Base-by-base conservation (phyloP, 2,113 vertebrate species). In the Pseudopipra pipra region DNA sequence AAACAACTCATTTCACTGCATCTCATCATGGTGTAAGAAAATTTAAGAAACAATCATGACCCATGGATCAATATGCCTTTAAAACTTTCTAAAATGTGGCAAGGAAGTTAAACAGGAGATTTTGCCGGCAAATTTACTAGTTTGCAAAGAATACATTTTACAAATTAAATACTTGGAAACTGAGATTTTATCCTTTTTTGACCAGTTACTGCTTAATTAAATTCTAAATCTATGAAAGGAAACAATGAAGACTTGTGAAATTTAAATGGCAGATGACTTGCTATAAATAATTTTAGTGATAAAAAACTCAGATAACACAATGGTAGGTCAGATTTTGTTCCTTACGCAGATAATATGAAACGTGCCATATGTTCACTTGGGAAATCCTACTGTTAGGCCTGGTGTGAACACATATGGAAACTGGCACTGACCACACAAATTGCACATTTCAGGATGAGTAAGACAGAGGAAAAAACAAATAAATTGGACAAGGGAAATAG, bases 331-430 rank as follows among this genome's bases (percentile, higher is more conserved):
- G 62, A 74, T 59, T 77, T 84, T 85, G 11, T 28, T 94, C 46
- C 49, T 71, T 44, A 78, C n/a, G 61, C 24, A 49, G 41, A 65
- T n/a, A 75, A 6, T 41, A 89, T 66, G 87, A 95, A 91, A 90
- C 47, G 30, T 47, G 75, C 94, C 93, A 90, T 96, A 94, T 95
- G 93, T 85, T 91, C 85, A 80, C 20, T 65, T 16, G 25, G 74
- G 67, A 91, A 91, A 65, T 79, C 95, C 85, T 88, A 77, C 93
- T 94, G 94, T 83, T 83, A 51, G 58, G 46, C 55, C 75, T 37
- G 47, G 25, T 27, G 49, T 31, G 82, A 85, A 77, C 90, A 85
- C 51, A 35, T 6, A 71, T 5, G 12, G 54, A 90, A 91, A 70
- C 62, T 93, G 87, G 85, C 91, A 91, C 43, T 66, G 82, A 80